Evolutionary conservation across 1,140 invertebrate genomes (phyloP), one percentile per base, ranked within the genome.

Genomic region (Antheraea mylitta): DNA sequence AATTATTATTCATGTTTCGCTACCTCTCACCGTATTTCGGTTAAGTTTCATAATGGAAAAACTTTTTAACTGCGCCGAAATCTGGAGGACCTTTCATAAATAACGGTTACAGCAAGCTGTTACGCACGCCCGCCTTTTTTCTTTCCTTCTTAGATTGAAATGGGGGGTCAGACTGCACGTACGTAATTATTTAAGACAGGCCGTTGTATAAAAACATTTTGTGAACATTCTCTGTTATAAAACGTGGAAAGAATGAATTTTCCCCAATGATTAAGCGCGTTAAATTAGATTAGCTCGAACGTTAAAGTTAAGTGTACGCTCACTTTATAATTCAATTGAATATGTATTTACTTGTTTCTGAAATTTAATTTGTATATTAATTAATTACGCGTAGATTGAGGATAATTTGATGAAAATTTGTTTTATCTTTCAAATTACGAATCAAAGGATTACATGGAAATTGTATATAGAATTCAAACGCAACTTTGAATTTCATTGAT

Each of bases 51-150:
- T 85, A 87, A 86, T 86, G 83, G 83, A 81, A 83, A 87, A 87
- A 86, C 75, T 86, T 86, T 82, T 82, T 82, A 82, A 85, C 78
- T 81, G 80, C 77, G 82, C 67, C 64, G 38, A 83, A 86, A 86
- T 88, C 86, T 86, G 74, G 76, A 78, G 74, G 76, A 75, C 74
- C 74, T 60, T 72, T 77, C 77, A 85, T 89, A 89, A 89, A 86
- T 89, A 86, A 81, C 85, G 85, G 84, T 82, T 79, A 79, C 71
- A 76, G 84, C 85, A 83, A 86, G 84, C 82, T 89, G 85, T 85
- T 87, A 81, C 85, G 87, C 87, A 87, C 84, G 85, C 71, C 67
- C 76, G 70, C 58, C 64, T 66, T 42, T 42, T 64, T 38, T 67
- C 37, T 72, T 60, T 48, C 64, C 74, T 77, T 72, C 61, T 77